Evolutionary conservation across 1,140 invertebrate genomes (phyloP).

Genomic region (Solenopsis fugax): DNA sequence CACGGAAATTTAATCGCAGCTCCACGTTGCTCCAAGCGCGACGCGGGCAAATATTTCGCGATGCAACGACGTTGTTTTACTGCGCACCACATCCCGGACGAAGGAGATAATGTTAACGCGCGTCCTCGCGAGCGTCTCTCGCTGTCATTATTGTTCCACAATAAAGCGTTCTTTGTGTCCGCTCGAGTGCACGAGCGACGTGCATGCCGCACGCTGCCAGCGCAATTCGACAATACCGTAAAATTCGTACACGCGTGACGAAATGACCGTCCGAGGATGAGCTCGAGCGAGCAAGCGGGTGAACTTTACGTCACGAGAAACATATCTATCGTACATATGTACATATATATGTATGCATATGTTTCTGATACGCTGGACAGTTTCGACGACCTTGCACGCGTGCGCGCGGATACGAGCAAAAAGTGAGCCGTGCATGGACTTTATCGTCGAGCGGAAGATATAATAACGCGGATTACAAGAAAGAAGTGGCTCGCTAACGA

Average conservation of each 20-base stretch:
- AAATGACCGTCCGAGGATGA: slow-evolving; percentile 68
- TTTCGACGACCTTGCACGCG: slow-evolving; percentile 44
- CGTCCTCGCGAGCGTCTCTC: slow-evolving; percentile 30
- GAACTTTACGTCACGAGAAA: slow-evolving; percentile 53
- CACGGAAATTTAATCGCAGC: slow-evolving; percentile 56
- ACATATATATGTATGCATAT: neutral
- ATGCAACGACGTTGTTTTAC: slow-evolving; percentile 54
- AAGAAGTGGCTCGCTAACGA: slow-evolving; percentile 8
- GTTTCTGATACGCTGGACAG: neutral
- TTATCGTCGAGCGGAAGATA: slow-evolving; percentile 4
- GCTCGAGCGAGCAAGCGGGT: slow-evolving; percentile 14
- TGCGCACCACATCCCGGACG: slow-evolving; percentile 27
- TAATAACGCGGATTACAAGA: slow-evolving; percentile 29
- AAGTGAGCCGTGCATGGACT: neutral
- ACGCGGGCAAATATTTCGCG: slow-evolving; percentile 48
- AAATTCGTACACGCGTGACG: slow-evolving; percentile 72
- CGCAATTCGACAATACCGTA: slow-evolving; percentile 62
- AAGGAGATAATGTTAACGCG: slow-evolving; percentile 36
- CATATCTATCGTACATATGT: slow-evolving; percentile 46
- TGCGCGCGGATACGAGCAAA: slow-evolving; percentile 12
- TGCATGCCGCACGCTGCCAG: neutral
- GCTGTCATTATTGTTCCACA: slow-evolving; percentile 50
- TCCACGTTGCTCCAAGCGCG: slow-evolving; percentile 16
- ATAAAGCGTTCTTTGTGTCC: slow-evolving; percentile 70
- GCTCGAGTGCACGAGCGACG: neutral